These are phyloP conservation scores for Platyrinchus mystaceus DNA, from an alignment of 2,797 vertebrate genomes.

Conservation along the genomic window DNA sequence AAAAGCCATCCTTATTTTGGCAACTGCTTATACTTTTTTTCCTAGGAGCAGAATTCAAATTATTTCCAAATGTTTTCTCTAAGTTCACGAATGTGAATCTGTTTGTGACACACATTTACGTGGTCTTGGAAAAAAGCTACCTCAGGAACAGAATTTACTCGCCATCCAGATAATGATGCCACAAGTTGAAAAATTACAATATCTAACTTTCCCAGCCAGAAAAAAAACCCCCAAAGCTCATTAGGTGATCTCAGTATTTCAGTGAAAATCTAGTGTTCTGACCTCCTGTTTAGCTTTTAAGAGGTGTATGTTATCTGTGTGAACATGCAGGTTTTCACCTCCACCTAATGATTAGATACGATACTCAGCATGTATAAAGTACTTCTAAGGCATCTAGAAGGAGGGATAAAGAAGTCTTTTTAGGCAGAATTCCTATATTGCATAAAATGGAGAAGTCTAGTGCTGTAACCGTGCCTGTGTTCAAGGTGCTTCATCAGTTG, in stretches of 20 bases:
- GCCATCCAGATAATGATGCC: no score
- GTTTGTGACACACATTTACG: neutral
- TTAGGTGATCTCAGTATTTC: neutral
- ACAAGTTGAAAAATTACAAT: neutral
- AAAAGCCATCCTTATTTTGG: neutral
- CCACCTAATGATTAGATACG: neutral
- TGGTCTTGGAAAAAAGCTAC: neutral
- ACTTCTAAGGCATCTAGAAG: neutral
- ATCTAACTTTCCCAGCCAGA: neutral
- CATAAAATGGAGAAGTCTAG: neutral
- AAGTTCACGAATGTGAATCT: neutral
- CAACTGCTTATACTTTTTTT: neutral
- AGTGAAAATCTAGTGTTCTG: neutral
- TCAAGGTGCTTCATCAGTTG: neutral
- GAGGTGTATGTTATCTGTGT: neutral
- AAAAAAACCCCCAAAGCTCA: neutral
- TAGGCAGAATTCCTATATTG: neutral
- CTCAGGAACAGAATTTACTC: neutral
- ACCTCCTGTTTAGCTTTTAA: neutral
- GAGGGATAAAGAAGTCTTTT: neutral
- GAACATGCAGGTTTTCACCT: neutral
- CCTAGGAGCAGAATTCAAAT: neutral
- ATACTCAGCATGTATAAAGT: neutral
- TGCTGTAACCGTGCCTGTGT: neutral
- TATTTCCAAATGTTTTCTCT: neutral